Evolutionary conservation across 2,888 invertebrate genomes (phyloP), one percentile per base, ranked within the genome.

Genomic region (Seladonia tumulorum): DNA sequence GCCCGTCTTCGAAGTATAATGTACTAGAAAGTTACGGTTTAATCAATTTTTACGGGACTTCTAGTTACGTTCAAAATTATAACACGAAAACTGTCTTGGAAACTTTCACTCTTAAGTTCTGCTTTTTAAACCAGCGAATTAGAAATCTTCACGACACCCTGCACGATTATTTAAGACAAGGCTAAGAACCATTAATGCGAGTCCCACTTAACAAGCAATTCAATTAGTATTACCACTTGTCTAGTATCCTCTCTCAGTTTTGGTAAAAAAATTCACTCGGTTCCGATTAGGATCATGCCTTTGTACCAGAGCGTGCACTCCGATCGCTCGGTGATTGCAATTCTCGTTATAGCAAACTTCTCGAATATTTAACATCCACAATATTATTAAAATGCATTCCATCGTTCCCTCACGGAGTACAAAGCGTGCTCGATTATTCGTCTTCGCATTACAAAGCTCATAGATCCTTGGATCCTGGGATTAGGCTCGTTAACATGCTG

Each of bases 371-470:
- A 14, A 16, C 10, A 72, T 5, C 14, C 66, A 35, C 71, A 16
- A 18, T 18, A 29, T 18, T 63, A 22, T n/a, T 57, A 12, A n/a
- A 57, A 57, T 12, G 57, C 57, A 57, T 16, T 53, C 60, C 22
- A 25, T n/a, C 5, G 76, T 83, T 45, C 29, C 22, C 29, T 35
- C 35, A 5, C 29, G 49, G 18, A 16, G 42, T 35, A 10, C 29
- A 1, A 60, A 77, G 57, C 70, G 57, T 68, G 78, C 70, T 81
- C 57, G n/a, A 70, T 39, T 73, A 39, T 78, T 74, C 79, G 66
- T 80, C 5, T n/a, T 77, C 57, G 76, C 60, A 63, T 25, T 35
- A n/a, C n/a, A 12, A 57, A 57, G n/a, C 57, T 57, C n/a, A 1
- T n/a, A n/a, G n/a, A 57, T 8, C 22, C 22, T n/a, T n/a, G n/a